Evolutionary conservation across 2,888 invertebrate genomes (phyloP).

Genomic region (Chymomyza fuscimana): DNA sequence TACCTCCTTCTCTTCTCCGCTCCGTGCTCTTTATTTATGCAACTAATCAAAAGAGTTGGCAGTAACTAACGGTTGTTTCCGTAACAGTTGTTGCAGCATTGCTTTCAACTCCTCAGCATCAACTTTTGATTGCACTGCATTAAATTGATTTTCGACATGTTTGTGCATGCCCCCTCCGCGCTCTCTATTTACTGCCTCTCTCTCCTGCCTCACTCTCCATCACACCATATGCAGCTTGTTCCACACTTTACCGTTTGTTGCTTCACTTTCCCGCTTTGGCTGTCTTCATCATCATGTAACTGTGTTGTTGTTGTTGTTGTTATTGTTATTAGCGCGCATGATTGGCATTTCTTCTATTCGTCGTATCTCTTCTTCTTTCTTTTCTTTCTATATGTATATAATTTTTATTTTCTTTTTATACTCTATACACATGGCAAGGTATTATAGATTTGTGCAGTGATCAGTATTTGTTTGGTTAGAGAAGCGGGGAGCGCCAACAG

Average conservation of each 20-base stretch:
- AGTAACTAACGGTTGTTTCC: constrained; percentile 7
- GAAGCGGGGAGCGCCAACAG: no score
- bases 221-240: constrained; percentile 25
- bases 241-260: not conserved
- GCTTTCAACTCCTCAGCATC: constrained; percentile 48
- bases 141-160: constrained; percentile 66
- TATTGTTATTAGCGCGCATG: constrained; percentile 69
- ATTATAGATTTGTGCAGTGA: no score
- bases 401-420: constrained; percentile 11
- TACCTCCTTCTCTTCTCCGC: no score
- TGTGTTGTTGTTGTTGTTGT: constrained; percentile 28
- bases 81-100: constrained; percentile 28
- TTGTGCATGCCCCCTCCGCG: constrained; percentile 26
- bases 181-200: no score
- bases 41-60: constrained; percentile 33
- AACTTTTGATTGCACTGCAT: constrained; percentile 70
- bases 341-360: constrained; percentile 65
- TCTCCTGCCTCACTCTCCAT: not conserved
- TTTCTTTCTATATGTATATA: not conserved
- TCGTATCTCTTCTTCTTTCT: constrained; percentile 10
- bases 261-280: constrained; percentile 14
- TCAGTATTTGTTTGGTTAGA: no score
- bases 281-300: constrained; percentile 23
- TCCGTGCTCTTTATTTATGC: constrained; percentile 17
- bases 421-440: no score